Conservation (phyloP, 2,888 invertebrate genomes). For the Biston stratarius region DNA sequence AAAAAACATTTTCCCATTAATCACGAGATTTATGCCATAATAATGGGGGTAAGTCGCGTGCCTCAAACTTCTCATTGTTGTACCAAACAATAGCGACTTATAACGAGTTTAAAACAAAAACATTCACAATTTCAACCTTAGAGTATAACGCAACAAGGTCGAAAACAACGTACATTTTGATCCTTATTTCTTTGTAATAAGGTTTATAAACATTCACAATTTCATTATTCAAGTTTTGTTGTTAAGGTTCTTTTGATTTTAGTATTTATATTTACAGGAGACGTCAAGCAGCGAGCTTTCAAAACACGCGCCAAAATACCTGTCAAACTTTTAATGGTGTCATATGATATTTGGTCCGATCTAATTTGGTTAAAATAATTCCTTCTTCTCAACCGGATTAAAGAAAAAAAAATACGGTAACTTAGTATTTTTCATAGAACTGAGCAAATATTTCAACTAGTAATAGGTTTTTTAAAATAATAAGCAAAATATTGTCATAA, state of each 20-base stretch:
- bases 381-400: too few species aligned
- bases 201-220: not conserved
- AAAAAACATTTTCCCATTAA: slow-evolving; percentile 58
- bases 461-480: too few species aligned
- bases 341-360: slow-evolving; percentile 52
- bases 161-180: not conserved
- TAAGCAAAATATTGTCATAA: too few species aligned
- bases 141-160: not conserved
- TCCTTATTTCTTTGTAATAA: not conserved
- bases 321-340: slow-evolving; percentile 67
- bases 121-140: not conserved
- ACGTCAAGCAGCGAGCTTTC: slow-evolving; percentile 52
- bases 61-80: slow-evolving; percentile 59
- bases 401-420: too few species aligned
- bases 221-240: not conserved
- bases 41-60: slow-evolving; percentile 70
- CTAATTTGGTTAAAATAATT: not conserved
- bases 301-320: slow-evolving; percentile 62
- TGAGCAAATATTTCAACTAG: too few species aligned
- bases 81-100: slow-evolving; percentile 53
- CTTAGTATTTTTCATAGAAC: too few species aligned
- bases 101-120: slow-evolving; percentile 2
- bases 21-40: slow-evolving; percentile 63
- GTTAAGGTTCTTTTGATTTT: not conserved
- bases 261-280: slow-evolving; percentile 34